These are phyloP conservation scores for Galbula dea DNA, from an alignment of 2,113 vertebrate species.

Conservation along the genomic window DNA sequence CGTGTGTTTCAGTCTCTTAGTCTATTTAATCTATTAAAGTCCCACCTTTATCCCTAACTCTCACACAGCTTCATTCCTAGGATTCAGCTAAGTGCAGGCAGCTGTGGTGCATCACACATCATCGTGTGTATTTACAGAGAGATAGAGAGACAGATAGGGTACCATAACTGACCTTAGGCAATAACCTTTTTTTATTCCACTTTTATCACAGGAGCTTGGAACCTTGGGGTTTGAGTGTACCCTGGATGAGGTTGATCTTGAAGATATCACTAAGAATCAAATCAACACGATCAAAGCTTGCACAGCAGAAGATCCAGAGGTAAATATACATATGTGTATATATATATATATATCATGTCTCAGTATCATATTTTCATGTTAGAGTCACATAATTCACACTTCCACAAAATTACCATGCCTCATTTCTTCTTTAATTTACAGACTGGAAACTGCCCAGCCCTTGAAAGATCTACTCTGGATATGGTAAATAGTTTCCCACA, in stretches of 20 bases:
- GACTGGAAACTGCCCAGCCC: conserved; percentile 66
- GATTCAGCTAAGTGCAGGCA: background rate
- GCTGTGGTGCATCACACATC: background rate
- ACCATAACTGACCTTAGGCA: background rate
- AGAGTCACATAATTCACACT: background rate
- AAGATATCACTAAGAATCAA: conserved; percentile 62
- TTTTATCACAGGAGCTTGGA: conserved; percentile 23
- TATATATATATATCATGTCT: no score
- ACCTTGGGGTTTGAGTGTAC: conserved; percentile 53
- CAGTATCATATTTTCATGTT: rapidly evolving
- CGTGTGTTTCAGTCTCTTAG: background rate
- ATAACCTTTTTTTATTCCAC: background rate
- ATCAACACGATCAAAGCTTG: conserved; percentile 64
- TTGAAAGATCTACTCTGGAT: conserved; percentile 61
- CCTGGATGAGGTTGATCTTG: conserved; percentile 27
- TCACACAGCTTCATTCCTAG: background rate
- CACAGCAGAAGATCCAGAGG: background rate
- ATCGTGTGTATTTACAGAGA: background rate
- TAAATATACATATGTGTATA: background rate
- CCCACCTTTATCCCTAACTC: background rate
- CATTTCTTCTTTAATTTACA: conserved; percentile 52
- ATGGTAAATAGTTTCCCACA: conserved; percentile 58
- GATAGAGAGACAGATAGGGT: no score
- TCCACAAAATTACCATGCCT: background rate
- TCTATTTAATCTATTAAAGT: rapidly evolving